Base-by-base conservation (phyloP, 2,113 vertebrate genomes). In the Callipepla squamata region DNA sequence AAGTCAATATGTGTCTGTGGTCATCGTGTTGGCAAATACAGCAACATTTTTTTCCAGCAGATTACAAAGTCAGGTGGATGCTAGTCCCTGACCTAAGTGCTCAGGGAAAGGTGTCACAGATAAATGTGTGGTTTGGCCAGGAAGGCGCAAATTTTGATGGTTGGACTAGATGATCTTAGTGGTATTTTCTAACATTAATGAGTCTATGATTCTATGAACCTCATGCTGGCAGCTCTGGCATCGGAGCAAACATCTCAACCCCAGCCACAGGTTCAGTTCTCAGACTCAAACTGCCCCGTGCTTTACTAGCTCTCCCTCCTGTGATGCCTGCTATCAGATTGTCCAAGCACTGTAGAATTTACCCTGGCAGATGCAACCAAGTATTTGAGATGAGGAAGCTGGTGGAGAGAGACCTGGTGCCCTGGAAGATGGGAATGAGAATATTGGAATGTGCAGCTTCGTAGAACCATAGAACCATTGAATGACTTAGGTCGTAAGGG, bases 261-360 rank as follows among this genome's bases (percentile, higher is more conserved):
- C 16, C 47, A 38, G 7, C 42, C 53, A 67, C 28, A 50, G 20
- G 28, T 38, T 62, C 42, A 25, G 5, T 18, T 5, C 61, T 88
- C 51, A 47, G 14, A 18, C 15, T 4, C 65, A 34, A 62, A 57
- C 1, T 5, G 0, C 14, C 22, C 7, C 20, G 5, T 4, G 20
- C 57, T 83, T 75, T n/a, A 72, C 57, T 47, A 86, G 55, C 36
- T 80, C 76, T 77, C 38, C 25, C 3, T 68, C 18, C 13, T 42
- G 17, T 28, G 67, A 14, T 63, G 36, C 50, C 45, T 44, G n/a
- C 4, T 26, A 19, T 19, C 42, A 36, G n/a, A 28, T 6, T 6
- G 7, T 3, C 61, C 45, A 48, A 59, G 15, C 22, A 9, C 48
- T 81, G 57, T 20, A 79, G 70, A 73, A 36, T 25, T 7, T 45